Percentiles rank a stretch among this genome's conserved stretches.
These are phyloP conservation scores for Choloepus didactylus DNA, from an alignment of 2,797 vertebrate species.

Conservation along the genomic window DNA sequence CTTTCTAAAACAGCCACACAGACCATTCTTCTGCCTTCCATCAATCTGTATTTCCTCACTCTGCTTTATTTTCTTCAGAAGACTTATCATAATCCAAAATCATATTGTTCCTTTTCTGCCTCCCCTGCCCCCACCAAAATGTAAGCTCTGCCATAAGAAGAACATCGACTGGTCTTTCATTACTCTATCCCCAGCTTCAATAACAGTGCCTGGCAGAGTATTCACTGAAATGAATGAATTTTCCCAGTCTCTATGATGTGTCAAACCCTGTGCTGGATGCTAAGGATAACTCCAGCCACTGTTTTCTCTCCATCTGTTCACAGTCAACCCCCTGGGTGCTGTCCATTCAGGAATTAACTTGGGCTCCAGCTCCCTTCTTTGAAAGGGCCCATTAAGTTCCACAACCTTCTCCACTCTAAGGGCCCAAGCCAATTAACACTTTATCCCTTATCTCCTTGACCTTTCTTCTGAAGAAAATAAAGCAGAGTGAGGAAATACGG, in stretches of 20 bases:
- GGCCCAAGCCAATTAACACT: background rate
- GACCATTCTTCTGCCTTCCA: background rate
- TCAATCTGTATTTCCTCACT: background rate
- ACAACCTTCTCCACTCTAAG: background rate
- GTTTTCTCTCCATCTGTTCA: background rate
- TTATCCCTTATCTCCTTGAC: background rate
- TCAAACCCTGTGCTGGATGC: background rate
- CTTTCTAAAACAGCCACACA: background rate
- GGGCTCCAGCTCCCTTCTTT: background rate
- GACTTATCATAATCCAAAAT: conserved; percentile 45
- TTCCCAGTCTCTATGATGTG: background rate
- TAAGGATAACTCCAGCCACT: background rate
- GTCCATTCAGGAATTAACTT: background rate
- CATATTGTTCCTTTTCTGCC: background rate
- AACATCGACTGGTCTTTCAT: background rate
- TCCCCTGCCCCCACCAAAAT: background rate
- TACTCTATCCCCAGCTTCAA: background rate
- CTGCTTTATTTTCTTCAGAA: conserved; percentile 1
- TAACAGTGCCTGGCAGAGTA: background rate
- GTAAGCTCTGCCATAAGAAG: background rate
- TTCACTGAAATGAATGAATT: background rate
- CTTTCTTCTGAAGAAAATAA: conserved; percentile 34
- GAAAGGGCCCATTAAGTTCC: background rate
- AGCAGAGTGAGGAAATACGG: background rate
- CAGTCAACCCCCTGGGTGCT: background rate